These are phyloP conservation scores for Rosalia funebris DNA, from an alignment of 2,888 invertebrate species.

Conservation along the genomic window DNA sequence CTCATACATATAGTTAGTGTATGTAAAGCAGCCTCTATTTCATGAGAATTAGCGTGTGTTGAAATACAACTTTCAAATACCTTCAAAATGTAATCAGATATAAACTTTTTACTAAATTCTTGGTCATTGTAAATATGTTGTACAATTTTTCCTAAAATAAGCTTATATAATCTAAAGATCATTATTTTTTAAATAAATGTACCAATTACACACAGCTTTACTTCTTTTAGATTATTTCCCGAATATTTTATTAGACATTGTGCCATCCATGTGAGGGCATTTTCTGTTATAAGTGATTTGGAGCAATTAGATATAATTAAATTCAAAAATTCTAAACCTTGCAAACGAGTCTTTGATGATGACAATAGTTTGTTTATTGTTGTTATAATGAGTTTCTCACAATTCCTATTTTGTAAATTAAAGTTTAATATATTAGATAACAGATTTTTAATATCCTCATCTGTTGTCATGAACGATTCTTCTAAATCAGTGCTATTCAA, in stretches of 20 bases:
- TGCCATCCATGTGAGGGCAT: conserved; percentile 42
- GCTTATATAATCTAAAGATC: background rate
- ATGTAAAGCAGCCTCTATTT: conserved; percentile 37
- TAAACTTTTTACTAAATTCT: conserved; percentile 46
- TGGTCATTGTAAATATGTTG: conserved; percentile 39
- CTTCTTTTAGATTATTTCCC: conserved; percentile 42
- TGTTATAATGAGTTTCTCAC: conserved; percentile 37
- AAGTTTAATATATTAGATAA: conserved; percentile 37
- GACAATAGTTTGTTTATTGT: conserved; percentile 43
- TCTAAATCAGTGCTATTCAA: conserved; percentile 33
- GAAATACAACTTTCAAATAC: conserved; percentile 46
- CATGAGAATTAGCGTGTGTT: conserved; percentile 30
- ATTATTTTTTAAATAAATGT: background rate
- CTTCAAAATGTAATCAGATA: conserved; percentile 44
- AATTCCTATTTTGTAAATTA: conserved; percentile 37
- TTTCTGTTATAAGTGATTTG: conserved; percentile 33
- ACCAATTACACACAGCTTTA: conserved; percentile 36
- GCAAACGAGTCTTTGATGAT: conserved; percentile 37
- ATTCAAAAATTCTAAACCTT: conserved; percentile 46
- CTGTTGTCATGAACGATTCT: conserved; percentile 29
- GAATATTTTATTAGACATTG: conserved; percentile 42
- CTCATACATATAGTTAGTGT: conserved; percentile 42
- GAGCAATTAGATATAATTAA: conserved; percentile 38
- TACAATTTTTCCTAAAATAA: conserved; percentile 36
- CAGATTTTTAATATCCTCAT: conserved; percentile 29